Evolutionary conservation across 2,888 invertebrate genomes (phyloP).

Genomic region (Zeuzera pyrina): DNA sequence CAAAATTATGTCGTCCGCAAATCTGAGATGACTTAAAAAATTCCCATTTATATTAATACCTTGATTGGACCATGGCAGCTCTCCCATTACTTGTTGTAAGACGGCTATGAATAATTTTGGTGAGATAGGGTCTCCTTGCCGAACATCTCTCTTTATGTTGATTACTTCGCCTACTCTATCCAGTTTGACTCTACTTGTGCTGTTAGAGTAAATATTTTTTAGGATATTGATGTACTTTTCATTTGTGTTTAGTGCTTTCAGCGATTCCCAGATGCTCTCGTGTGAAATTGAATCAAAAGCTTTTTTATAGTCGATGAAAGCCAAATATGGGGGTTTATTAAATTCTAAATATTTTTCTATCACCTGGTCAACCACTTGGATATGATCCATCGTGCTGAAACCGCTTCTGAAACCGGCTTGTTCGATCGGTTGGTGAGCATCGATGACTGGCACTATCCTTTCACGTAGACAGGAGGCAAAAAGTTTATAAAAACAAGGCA

Average conservation of each 20-base stretch:
- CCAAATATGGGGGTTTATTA: slow-evolving; percentile 5
- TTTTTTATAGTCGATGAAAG: too few species aligned
- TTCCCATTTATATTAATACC: slow-evolving; percentile 4
- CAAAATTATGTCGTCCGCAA: too few species aligned
- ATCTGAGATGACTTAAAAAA: too few species aligned
- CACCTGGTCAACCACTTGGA: too few species aligned
- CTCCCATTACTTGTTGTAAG: slow-evolving; percentile 4
- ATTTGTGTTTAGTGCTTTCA: not conserved
- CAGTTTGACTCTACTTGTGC: not conserved
- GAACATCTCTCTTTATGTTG: slow-evolving; percentile 1
- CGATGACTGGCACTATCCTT: not conserved
- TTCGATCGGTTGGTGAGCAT: not conserved
- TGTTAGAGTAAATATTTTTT: not conserved
- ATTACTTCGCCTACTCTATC: not conserved
- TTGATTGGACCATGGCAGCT: slow-evolving; percentile 3
- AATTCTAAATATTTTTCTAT: slow-evolving; percentile 2
- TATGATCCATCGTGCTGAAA: not conserved
- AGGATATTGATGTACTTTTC: not conserved
- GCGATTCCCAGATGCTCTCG: slow-evolving; percentile 8
- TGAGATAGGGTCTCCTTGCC: slow-evolving; percentile 2
- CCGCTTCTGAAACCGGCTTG: not conserved
- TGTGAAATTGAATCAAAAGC: too few species aligned
- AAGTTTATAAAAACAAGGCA: not conserved
- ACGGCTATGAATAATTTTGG: slow-evolving; percentile 4
- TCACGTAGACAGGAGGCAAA: too few species aligned